phyloP scores from a whole-genome alignment of 2,888 invertebrate genomes.

The Charanyca ferruginea region DNA sequence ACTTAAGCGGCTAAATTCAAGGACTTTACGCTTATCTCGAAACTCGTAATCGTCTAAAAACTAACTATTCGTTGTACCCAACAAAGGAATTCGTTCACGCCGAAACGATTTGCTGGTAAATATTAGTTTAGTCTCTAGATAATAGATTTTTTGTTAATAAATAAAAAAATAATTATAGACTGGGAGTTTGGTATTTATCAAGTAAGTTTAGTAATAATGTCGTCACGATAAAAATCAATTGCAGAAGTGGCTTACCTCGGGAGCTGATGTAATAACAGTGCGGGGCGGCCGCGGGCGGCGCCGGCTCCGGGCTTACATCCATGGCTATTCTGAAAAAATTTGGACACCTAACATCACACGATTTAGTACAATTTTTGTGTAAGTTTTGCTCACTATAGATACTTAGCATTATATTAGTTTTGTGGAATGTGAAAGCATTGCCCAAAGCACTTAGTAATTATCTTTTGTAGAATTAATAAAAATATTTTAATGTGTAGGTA shows the following conservation, averaged over 20 bases:
- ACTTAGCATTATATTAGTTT: background rate
- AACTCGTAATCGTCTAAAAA: conserved; percentile 39
- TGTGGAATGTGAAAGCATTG: background rate
- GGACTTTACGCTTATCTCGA: conserved; percentile 48
- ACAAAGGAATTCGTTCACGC: conserved; percentile 59
- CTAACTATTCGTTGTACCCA: conserved; percentile 50
- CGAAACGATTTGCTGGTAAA: conserved; percentile 70
- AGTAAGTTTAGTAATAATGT: conserved; percentile 82
- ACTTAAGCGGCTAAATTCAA: conserved; percentile 11
- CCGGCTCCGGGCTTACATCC: conserved; percentile 46
- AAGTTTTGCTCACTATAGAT: too few species aligned
- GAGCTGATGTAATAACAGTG: conserved; percentile 84
- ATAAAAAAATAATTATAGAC: conserved; percentile 74
- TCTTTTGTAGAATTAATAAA: background rate
- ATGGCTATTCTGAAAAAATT: conserved; percentile 61
- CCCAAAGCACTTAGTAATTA: too few species aligned
- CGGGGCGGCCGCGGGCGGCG: conserved; percentile 66
- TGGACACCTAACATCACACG: conserved; percentile 17
- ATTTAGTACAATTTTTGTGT: too few species aligned
- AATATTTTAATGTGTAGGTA: background rate
- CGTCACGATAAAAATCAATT: conserved; percentile 88
- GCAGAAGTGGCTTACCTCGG: conserved; percentile 80
- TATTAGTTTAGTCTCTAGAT: conserved; percentile 72
- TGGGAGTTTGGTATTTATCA: conserved; percentile 73
- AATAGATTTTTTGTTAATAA: conserved; percentile 78